These are phyloP conservation scores for Bovichtus variegatus DNA, from an alignment of 2,797 vertebrate genomes.

Conservation along the genomic window DNA sequence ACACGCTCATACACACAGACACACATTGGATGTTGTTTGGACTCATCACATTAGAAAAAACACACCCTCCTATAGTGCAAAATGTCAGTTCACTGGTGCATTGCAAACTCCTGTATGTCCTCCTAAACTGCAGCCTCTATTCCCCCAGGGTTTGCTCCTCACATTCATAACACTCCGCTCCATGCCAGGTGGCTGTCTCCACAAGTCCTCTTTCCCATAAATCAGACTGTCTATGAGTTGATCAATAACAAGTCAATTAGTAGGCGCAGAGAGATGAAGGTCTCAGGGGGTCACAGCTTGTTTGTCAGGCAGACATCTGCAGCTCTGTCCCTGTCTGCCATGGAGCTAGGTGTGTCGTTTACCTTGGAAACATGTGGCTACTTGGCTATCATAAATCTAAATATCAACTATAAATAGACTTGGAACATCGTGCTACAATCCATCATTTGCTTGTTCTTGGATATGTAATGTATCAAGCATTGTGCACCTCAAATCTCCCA, in stretches of 20 bases:
- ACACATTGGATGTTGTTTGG: constrained; percentile 47
- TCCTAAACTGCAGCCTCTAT: constrained; percentile 67
- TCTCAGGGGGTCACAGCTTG: constrained; percentile 84
- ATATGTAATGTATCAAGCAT: constrained; percentile 62
- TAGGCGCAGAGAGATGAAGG: constrained; percentile 75
- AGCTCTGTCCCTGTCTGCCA: constrained; percentile 70
- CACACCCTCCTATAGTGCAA: constrained; percentile 17
- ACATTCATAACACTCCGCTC: constrained; percentile 78
- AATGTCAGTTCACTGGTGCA: constrained; percentile 60
- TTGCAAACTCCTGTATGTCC: constrained; percentile 70
- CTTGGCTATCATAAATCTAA: constrained; percentile 78
- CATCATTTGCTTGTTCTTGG: constrained; percentile 75
- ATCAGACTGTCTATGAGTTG: constrained; percentile 86
- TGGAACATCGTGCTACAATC: constrained; percentile 72
- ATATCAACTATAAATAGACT: constrained; percentile 78
- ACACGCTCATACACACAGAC: neutral
- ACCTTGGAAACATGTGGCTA: constrained; percentile 69
- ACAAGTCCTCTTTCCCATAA: constrained; percentile 77
- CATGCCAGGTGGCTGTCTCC: constrained; percentile 85
- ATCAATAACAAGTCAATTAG: constrained; percentile 90
- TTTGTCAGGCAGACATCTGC: constrained; percentile 86
- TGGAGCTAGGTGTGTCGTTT: constrained; percentile 58
- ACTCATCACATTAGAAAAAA: constrained; percentile 42
- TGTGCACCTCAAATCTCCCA: constrained; percentile 54
- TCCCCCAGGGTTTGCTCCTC: constrained; percentile 67